Base-by-base conservation (phyloP, 1,140 invertebrate genomes). In the Glossosoma conforme region DNA sequence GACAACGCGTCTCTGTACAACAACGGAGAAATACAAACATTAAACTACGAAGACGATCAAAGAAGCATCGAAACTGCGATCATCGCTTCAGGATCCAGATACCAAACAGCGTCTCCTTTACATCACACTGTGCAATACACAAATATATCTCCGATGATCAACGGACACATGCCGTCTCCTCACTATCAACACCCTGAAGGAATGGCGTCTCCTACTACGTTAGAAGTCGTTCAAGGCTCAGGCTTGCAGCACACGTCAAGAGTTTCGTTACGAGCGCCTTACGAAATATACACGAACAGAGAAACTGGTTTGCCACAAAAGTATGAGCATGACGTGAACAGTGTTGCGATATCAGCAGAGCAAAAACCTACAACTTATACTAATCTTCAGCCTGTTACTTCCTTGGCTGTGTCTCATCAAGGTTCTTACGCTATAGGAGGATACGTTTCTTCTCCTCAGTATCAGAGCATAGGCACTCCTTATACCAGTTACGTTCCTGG, bases 201-300 rank as follows among this genome's bases (percentile, higher is more conserved):
- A 44, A 60, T 57, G 4, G 61, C 62, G 1, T 62, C 63, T 18
- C 64, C 67, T 1, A 54, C 62, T 1, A 63, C 68, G 3, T 61
- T 73, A 13, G 72, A 73, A 52, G 68, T 72, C 65, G 69, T 74
- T 19, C 72, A 73, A 44, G 67, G 68, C 0, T 66, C 67, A 2
- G 52, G 70, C 2, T 62, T 61, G 41, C 72, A 72, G 45, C 72
- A 73, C 28, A 52, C 70, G 19, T 63, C 71, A 0, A 70, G 72
- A 10, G 67, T 70, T 0, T 66, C 69, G 1, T 72, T 72, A 22
- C 25, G n/a, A 8, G 6, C 25, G 6, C 25, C 25, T 8, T n/a
- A 6, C 6, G 6, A 28, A 28, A 35, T 10, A 10, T 35, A 35
- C 33, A 15, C 8, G 8, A 28, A 28, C 25, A n/a, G 25, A 6